These are phyloP conservation scores for Acronicta aceris DNA, from an alignment of 2,888 invertebrate genomes.

Conservation along the genomic window DNA sequence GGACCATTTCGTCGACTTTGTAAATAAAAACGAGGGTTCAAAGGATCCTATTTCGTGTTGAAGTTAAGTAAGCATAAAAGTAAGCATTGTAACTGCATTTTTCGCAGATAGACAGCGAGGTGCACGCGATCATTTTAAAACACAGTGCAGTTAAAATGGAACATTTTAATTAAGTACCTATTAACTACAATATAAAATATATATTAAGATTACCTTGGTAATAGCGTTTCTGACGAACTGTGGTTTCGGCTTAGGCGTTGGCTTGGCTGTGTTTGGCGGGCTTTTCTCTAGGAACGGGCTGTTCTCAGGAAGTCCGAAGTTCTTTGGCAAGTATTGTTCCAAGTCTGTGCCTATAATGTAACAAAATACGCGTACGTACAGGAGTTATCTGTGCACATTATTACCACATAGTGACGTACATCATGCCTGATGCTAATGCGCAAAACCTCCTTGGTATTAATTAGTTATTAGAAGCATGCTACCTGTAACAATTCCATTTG, in stretches of 20 bases:
- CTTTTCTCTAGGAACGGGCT: slow-evolving; percentile 86
- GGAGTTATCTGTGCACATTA: slow-evolving; percentile 8
- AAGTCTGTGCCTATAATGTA: slow-evolving; percentile 88
- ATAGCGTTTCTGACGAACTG: slow-evolving; percentile 73
- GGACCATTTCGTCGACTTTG: background rate
- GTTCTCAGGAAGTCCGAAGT: slow-evolving; percentile 89
- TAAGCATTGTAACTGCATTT: slow-evolving; percentile 17
- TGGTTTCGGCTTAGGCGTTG: slow-evolving; percentile 77
- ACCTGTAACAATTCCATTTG: slow-evolving; percentile 11
- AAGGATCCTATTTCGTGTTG: slow-evolving; percentile 4
- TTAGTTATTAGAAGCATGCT: slow-evolving; percentile 35
- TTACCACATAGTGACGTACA: slow-evolving; percentile 2
- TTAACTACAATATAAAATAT: background rate
- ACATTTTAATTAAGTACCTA: slow-evolving; percentile 7
- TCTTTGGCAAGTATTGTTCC: slow-evolving; percentile 90
- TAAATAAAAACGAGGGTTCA: background rate
- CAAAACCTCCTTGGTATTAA: slow-evolving; percentile 7
- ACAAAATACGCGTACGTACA: slow-evolving; percentile 39
- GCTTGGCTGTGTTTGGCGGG: slow-evolving; percentile 83
- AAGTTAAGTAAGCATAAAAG: background rate
- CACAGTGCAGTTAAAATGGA: slow-evolving; percentile 6
- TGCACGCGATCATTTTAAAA: slow-evolving; percentile 22
- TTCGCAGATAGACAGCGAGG: background rate
- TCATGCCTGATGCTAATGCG: slow-evolving; percentile 15
- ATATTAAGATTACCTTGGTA: slow-evolving; percentile 73